Evolutionary conservation across 2,797 vertebrate genomes (phyloP).

Genomic region (Enteromius radiatus): DNA sequence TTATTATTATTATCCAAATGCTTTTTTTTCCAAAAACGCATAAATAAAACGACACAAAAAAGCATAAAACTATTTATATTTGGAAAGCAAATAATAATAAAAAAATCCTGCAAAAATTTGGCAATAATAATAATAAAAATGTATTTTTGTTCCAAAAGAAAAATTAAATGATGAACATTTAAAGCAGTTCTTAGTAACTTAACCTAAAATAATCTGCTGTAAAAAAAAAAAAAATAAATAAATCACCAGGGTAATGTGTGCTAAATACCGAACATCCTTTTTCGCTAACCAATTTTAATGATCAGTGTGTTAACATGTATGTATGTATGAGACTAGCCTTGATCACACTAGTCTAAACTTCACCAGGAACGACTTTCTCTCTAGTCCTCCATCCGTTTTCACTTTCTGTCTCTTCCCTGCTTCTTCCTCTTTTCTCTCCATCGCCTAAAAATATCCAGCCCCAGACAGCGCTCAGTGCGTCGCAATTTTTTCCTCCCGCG

Average conservation of each 20-base stretch:
- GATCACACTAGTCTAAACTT: slow-evolving; percentile 2
- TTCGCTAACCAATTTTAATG: neutral
- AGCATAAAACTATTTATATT: neutral
- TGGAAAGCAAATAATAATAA: neutral
- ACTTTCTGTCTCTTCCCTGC: neutral
- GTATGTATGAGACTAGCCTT: neutral
- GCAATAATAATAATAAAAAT: neutral
- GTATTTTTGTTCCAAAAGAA: neutral
- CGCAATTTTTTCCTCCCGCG: slow-evolving; percentile 56
- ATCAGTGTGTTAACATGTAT: neutral
- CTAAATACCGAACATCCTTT: no score
- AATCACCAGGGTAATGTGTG: neutral
- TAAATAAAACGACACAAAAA: neutral
- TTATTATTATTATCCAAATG: neutral
- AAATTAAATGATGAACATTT: no score
- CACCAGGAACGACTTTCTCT: neutral
- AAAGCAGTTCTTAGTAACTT: neutral
- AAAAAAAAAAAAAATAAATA: neutral
- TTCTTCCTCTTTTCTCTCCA: slow-evolving; percentile 21
- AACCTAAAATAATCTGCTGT: neutral
- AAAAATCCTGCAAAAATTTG: neutral
- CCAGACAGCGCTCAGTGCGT: slow-evolving; percentile 56
- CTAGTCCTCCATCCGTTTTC: slow-evolving; percentile 22
- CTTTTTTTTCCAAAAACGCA: neutral
- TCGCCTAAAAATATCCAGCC: slow-evolving; percentile 51